Conservation (phyloP, 2,888 invertebrate genomes). For the Caenorhabditis sp. region DNA sequence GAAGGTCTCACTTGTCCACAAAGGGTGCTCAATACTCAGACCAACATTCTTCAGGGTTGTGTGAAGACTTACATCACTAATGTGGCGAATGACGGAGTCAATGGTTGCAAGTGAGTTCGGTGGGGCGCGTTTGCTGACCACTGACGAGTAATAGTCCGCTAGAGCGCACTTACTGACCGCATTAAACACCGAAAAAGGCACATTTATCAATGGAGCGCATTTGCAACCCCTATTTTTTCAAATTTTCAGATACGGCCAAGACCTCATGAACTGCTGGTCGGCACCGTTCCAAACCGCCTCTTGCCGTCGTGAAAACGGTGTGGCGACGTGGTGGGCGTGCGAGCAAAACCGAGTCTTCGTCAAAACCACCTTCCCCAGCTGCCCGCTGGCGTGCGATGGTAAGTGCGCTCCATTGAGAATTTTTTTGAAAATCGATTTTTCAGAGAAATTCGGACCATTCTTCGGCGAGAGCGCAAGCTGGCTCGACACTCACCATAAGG, state of each 20-base stretch:
- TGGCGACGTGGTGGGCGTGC: constrained; percentile 73
- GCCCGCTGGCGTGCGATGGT: constrained; percentile 68
- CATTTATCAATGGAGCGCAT: too few relatives aligned
- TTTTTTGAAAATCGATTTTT: too few relatives aligned
- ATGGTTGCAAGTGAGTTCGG: constrained; percentile 65
- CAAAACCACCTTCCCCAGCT: constrained; percentile 70
- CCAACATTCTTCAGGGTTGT: constrained; percentile 61
- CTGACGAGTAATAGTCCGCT: neutral
- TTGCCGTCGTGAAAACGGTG: constrained; percentile 61
- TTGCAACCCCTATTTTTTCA: too few relatives aligned
- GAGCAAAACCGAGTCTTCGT: constrained; percentile 68
- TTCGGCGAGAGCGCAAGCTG: constrained; percentile 39
- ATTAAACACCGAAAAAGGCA: too few relatives aligned
- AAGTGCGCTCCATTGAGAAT: constrained; percentile 2
- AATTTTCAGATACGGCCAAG: constrained; percentile 65
- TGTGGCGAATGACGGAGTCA: constrained; percentile 59
- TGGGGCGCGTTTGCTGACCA: too few relatives aligned
- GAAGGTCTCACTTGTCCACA: constrained; percentile 68
- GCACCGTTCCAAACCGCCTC: constrained; percentile 69
- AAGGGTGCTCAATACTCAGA: constrained; percentile 56
- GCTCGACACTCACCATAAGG: constrained; percentile 65
- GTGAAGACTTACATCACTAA: constrained; percentile 63
- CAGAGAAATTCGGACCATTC: constrained; percentile 62
- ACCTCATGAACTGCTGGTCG: constrained; percentile 72
- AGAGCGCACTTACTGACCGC: neutral